phyloP scores from a whole-genome alignment of 2,113 vertebrate species.

The Sinocyclocheilus maitianheensis region DNA sequence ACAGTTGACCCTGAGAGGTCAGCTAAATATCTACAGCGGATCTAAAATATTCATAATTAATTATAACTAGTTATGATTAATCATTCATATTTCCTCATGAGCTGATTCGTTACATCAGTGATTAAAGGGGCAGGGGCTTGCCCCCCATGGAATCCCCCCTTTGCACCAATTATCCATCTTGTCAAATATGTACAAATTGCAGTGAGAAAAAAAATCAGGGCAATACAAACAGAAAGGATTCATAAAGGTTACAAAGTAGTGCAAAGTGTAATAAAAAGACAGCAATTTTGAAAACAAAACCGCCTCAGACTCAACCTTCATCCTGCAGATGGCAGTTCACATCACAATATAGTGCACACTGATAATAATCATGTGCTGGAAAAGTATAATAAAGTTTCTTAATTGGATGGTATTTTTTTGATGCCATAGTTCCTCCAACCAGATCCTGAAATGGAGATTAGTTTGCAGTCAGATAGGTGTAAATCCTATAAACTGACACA shows the following conservation, averaged over 20 bases:
- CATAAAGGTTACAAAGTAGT: background rate
- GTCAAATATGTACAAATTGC: no score
- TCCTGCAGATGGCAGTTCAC: background rate
- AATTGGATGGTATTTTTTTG: background rate
- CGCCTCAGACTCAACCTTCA: background rate
- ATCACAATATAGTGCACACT: background rate
- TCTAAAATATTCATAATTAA: no score
- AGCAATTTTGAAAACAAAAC: background rate
- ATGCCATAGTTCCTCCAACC: background rate
- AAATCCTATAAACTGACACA: slow-evolving; percentile 11
- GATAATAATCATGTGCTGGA: background rate
- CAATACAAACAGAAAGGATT: background rate
- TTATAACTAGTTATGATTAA: no score
- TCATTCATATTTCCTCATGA: no score
- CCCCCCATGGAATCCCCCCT: no score
- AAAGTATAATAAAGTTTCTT: background rate
- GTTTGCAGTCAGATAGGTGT: background rate
- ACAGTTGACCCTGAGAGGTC: no score
- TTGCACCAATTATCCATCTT: no score
- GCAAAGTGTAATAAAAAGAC: background rate
- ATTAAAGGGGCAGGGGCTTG: no score
- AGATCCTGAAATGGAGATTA: background rate
- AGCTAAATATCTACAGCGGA: no score
- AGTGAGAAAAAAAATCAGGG: background rate
- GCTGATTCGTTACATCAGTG: no score